Base-by-base conservation (phyloP, 2,113 vertebrate species). In the Rhadina sibilatrix region DNA sequence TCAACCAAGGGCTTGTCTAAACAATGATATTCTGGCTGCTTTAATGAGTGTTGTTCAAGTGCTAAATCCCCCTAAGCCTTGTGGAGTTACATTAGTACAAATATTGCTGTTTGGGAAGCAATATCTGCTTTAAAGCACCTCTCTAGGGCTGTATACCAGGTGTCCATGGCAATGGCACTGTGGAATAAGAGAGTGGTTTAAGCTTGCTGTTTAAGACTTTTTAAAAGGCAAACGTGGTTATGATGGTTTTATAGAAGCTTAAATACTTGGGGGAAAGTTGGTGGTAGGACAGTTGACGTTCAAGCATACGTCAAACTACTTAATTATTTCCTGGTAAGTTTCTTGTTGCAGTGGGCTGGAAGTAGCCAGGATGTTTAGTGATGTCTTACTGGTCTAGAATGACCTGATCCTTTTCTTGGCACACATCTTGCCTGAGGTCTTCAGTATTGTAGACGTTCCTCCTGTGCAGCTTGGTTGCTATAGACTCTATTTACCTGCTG, bases 1-100 rank as follows among this genome's bases (percentile, higher is more conserved):
- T 88, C 78, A 85, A 40, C 6, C 2, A 53, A 77, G 71, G 85
- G 30, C 89, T 95, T 96, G 91, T 94, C 95, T 81, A 91, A 96
- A 87, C 96, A 95, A 49, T 3, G 0, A 20, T 81, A 56, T 60
- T 94, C 80, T 93, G 85, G 50, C 79, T 88, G 66, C 74, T 94
- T 76, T 93, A 85, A 78, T 0, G 0, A 66, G 50, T 86, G 83
- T 72, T 92, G 85, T 93, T 93, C 56, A 90, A 91, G 61, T 94
- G 70, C 70, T 93, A 61, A 80, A 83, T 91, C 46, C 66, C 46
- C 59, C 46, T 87, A 92, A 81, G 85, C 75, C 20, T 82, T 2
- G 0, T 72, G 35, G 47, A 94, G 74, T 92, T 82, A 68, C 35
- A 25, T 82, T 65, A 79, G 61, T 40, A 50, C 82, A 90, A 82